Evolutionary conservation across 1,140 invertebrate species (phyloP).

Genomic region (Hetaerina americana): DNA sequence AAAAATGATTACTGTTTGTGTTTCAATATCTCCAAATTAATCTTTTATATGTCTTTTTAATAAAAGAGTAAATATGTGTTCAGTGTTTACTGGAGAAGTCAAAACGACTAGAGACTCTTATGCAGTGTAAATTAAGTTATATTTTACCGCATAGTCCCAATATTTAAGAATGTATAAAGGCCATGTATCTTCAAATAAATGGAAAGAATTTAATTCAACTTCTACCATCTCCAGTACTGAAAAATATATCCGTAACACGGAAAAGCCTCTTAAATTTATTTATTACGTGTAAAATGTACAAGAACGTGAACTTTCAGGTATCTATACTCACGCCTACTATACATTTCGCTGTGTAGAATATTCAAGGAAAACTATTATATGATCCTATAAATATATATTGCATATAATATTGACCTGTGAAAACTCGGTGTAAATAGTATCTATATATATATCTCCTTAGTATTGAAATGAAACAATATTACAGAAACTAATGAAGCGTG

Average conservation of each 20-base stretch:
- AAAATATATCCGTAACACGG: background rate
- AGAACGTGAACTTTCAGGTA: background rate
- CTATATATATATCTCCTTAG: background rate
- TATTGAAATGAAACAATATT: background rate
- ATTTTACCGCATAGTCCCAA: no score
- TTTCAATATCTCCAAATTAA: no score
- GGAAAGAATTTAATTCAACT: no score
- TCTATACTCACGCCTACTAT: background rate
- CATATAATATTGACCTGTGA: background rate
- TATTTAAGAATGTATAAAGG: no score
- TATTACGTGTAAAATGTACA: background rate
- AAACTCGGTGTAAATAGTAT: background rate
- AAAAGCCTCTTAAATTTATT: background rate
- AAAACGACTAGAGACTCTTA: no score
- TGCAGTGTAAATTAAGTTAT: no score
- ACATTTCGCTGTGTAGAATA: background rate
- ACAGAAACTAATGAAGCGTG: background rate
- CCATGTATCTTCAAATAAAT: no score
- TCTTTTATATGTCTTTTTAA: no score
- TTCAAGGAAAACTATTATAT: background rate
- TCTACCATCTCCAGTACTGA: no score
- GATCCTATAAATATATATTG: background rate
- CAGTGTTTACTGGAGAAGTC: no score
- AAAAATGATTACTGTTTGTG: no score
- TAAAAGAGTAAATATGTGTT: no score